These are phyloP conservation scores for Engystomops pustulosus DNA, from an alignment of 2,113 vertebrate species.

Conservation along the genomic window DNA sequence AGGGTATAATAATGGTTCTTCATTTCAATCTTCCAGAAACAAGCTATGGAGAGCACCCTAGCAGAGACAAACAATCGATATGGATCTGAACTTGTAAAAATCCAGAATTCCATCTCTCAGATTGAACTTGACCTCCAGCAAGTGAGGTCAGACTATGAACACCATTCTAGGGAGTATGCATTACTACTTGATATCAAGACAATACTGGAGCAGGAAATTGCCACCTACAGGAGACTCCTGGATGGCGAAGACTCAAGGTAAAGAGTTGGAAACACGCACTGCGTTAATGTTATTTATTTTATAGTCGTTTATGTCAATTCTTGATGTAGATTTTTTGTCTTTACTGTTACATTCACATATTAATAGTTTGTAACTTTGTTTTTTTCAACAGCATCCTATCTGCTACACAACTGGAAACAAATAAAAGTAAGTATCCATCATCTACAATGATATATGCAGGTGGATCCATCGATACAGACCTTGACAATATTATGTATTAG, in stretches of 20 bases:
- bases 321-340: background rate
- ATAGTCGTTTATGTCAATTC: background rate
- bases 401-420: background rate
- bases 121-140: constrained; percentile 73
- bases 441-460: too few relatives aligned
- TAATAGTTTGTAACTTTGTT: background rate
- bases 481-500: too few relatives aligned
- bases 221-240: constrained; percentile 64
- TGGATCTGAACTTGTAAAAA: constrained; percentile 66
- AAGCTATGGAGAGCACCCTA: constrained; percentile 74
- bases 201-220: constrained; percentile 64
- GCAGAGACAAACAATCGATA: constrained; percentile 76
- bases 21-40: constrained; percentile 71
- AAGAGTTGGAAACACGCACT: background rate
- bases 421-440: constrained; percentile 19
- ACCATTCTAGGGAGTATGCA: constrained; percentile 75
- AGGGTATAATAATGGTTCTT: background rate
- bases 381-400: background rate
- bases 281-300: background rate
- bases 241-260: constrained; percentile 64
- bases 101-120: constrained; percentile 74
- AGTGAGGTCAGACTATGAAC: constrained; percentile 63
- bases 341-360: too few relatives aligned
- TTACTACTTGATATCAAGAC: constrained; percentile 64
- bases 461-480: too few relatives aligned